A percentile compares a stretch with the other conserved stretches of the same genome.
These are phyloP conservation scores for Gymnothorax reevesii DNA, from an alignment of 2,797 vertebrate species.

Conservation along the genomic window DNA sequence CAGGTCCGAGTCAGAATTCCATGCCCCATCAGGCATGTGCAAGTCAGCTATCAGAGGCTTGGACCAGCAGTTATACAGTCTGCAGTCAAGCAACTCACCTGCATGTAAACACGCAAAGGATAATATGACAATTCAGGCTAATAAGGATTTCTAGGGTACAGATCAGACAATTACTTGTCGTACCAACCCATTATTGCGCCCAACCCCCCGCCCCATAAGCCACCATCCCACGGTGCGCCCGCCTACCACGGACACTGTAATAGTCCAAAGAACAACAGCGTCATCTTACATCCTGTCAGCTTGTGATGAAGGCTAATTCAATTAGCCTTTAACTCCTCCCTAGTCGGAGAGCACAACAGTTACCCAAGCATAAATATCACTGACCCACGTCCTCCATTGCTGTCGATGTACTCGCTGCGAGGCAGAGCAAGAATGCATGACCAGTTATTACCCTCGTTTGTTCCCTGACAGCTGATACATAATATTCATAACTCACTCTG, in stretches of 20 bases:
- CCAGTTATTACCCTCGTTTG: not conserved
- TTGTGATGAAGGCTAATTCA: not conserved
- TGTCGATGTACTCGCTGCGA: not conserved
- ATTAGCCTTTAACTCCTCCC: not conserved
- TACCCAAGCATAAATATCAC: not conserved
- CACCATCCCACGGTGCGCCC: not conserved
- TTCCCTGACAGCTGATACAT: not conserved
- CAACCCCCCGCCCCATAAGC: not conserved
- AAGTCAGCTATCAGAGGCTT: too few relatives aligned
- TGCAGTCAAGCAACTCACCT: too few relatives aligned
- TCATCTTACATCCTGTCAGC: not conserved
- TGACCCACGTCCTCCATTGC: not conserved
- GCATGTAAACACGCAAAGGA: too few relatives aligned
- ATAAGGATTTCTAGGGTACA: not conserved
- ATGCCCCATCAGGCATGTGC: too few relatives aligned
- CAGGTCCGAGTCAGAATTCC: too few relatives aligned
- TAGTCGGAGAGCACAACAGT: not conserved
- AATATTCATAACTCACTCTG: slow-evolving; percentile 1
- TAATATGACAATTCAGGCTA: not conserved
- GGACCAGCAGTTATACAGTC: too few relatives aligned
- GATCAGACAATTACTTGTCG: not conserved
- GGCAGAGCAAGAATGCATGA: not conserved
- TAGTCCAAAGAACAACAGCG: not conserved
- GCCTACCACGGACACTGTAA: not conserved
- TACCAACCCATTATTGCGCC: not conserved